Base-by-base conservation (phyloP, 2,113 vertebrate genomes). In the Pedetes capensis region DNA sequence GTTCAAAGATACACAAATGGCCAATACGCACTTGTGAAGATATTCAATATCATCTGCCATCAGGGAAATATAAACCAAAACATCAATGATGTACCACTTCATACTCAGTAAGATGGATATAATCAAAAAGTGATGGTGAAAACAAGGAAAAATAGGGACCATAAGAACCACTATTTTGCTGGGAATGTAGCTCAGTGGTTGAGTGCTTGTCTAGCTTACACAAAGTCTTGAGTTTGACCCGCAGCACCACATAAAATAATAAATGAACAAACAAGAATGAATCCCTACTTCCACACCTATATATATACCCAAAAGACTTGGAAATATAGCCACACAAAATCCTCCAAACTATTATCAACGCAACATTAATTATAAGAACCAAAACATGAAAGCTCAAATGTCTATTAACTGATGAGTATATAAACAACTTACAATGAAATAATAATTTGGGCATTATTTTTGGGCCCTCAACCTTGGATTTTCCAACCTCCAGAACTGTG, bases 311-410 rank as follows among this genome's bases (percentile, higher is more conserved):
- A 84, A 82, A 51, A 84, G 29, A 61, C 75, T 10, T 61, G 32
- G 49, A 84, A 75, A 64, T 29, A 91, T 64, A 37, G n/a, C n/a
- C n/a, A n/a, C n/a, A n/a, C n/a, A 68, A 76, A 76, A 94, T 75
- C 11, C 0, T 68, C 14, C 37, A 83, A 17, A 87, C 44, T 64
- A 93, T 63, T 11, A 64, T 75, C 32, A 55, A 64, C 47, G 68
- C 8, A 81, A 25, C 39, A 75, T 72, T 72, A 63, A 51, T 44
- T 71, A 22, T 55, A 68, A 59, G 25, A 76, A 37, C 39, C 27
- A 20, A 66, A 82, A 44, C n/a, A 59, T 37, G 29, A 18, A 89
- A 82, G 76, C 23, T 14, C 12, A 37, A 80, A 81, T n/a, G 2
- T 44, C 53, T 37, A 87, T 51, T 34, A 82, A 69, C 9, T 69